These are phyloP conservation scores for Arctopsyche grandis DNA, from an alignment of 1,140 invertebrate species.

Conservation along the genomic window DNA sequence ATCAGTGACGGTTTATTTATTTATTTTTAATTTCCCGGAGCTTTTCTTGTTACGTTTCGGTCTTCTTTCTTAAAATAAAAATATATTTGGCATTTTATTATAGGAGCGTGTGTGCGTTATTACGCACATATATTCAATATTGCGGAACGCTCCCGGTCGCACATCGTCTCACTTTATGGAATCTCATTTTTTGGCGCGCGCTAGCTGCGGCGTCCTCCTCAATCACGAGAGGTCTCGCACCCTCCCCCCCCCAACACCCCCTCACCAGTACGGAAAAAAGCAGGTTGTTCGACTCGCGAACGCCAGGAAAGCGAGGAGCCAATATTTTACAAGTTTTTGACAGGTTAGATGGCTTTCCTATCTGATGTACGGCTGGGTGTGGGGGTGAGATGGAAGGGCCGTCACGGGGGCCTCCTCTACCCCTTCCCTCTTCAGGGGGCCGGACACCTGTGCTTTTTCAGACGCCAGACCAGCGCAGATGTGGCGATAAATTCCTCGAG, in stretches of 20 bases:
- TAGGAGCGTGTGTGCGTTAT: not conserved
- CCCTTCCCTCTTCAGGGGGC: conserved; percentile 17
- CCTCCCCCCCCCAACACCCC: not conserved
- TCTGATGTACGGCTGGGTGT: conserved; percentile 56
- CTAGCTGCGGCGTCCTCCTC: conserved; percentile 36
- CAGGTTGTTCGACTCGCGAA: conserved; percentile 51
- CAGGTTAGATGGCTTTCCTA: conserved; percentile 63
- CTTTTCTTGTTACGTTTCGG: no score
- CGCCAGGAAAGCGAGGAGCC: conserved; percentile 56
- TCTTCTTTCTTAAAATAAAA: not conserved
- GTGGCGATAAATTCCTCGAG: conserved; percentile 51
- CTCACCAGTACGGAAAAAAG: conserved; percentile 46
- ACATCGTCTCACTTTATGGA: conserved; percentile 38
- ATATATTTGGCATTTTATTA: conserved; percentile 1
- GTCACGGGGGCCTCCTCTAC: not conserved
- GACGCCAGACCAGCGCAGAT: conserved; percentile 52
- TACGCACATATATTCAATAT: conserved; percentile 25
- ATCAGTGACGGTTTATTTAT: no score
- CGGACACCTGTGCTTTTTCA: conserved; percentile 55
- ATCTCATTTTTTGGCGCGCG: conserved; percentile 38
- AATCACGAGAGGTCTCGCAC: conserved; percentile 40
- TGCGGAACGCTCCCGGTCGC: not conserved
- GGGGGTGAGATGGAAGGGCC: conserved; percentile 5
- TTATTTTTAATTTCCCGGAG: no score
- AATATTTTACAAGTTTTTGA: conserved; percentile 70